Conservation (phyloP, 2,888 invertebrate genomes). For the Hylaea fasciaria region DNA sequence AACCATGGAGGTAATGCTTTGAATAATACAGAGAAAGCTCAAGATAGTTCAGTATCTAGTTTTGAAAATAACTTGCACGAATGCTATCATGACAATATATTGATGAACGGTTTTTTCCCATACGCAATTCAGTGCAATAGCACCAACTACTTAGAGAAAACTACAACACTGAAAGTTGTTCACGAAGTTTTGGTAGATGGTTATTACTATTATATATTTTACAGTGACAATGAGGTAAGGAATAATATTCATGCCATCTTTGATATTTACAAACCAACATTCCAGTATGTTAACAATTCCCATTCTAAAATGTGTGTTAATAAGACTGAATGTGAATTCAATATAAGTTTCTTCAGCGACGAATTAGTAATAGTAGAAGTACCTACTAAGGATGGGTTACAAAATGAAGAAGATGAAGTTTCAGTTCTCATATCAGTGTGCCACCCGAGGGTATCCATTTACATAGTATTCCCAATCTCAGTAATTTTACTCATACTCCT, state of each 20-base stretch:
- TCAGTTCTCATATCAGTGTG: slow-evolving; percentile 90
- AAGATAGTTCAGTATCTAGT: slow-evolving; percentile 91
- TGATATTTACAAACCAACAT: slow-evolving; percentile 93
- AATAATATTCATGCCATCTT: slow-evolving; percentile 94
- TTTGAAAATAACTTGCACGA: slow-evolving; percentile 91
- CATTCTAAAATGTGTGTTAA: slow-evolving; percentile 89
- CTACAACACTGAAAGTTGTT: slow-evolving; percentile 86
- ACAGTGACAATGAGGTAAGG: slow-evolving; percentile 92
- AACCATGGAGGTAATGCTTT: slow-evolving; percentile 90
- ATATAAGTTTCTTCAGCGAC: slow-evolving; percentile 88
- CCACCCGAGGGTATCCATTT: slow-evolving; percentile 91
- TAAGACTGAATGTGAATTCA: slow-evolving; percentile 90
- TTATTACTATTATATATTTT: slow-evolving; percentile 95
- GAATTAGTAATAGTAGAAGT: slow-evolving; percentile 94
- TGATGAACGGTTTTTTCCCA: slow-evolving; percentile 89
- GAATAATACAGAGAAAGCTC: slow-evolving; percentile 81
- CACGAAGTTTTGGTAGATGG: slow-evolving; percentile 91
- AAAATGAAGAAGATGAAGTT: slow-evolving; percentile 89
- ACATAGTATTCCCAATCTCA: slow-evolving; percentile 91
- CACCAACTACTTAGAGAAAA: slow-evolving; percentile 88
- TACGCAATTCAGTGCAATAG: slow-evolving; percentile 88
- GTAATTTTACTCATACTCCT: slow-evolving; percentile 90
- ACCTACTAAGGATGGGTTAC: slow-evolving; percentile 92
- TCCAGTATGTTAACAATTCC: slow-evolving; percentile 89
- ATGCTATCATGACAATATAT: slow-evolving; percentile 90